Evolutionary conservation across 2,888 invertebrate species (phyloP).

Genomic region (Drosophila acutilabella): DNA sequence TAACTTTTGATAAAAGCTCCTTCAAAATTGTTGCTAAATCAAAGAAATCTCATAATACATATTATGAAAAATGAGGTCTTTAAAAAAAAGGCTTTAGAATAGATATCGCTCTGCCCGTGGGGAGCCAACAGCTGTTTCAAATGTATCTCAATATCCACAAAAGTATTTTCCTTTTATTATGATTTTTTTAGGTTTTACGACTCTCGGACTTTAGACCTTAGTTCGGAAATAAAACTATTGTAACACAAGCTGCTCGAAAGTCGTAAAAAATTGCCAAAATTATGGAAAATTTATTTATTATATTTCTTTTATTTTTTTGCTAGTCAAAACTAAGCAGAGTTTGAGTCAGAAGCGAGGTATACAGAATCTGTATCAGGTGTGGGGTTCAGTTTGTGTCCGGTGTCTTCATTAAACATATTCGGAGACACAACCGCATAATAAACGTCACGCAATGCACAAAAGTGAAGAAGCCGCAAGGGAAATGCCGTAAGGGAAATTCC

Average conservation of each 20-base stretch:
- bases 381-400: neutral
- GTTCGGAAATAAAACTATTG: conserved; percentile 14
- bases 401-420: conserved; percentile 65
- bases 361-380: neutral
- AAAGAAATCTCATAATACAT: conserved; percentile 35
- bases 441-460: conserved; percentile 56
- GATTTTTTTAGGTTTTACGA: conserved; percentile 35
- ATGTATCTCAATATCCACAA: conserved; percentile 12
- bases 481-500: conserved; percentile 47
- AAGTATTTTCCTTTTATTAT: conserved; percentile 11
- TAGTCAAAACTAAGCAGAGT: neutral
- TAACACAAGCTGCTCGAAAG: conserved; percentile 13
- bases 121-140: conserved; percentile 48
- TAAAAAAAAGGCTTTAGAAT: conserved; percentile 11
- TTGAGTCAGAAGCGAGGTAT: conserved; percentile 12
- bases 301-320: too few relatives aligned
- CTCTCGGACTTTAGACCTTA: conserved; percentile 7
- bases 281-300: too few relatives aligned
- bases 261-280: conserved; percentile 21
- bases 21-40: conserved; percentile 49
- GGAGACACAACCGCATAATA: conserved; percentile 73
- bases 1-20: conserved; percentile 68
- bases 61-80: conserved; percentile 27
- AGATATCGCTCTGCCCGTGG: conserved; percentile 26
- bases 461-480: conserved; percentile 57